phyloP scores from a whole-genome alignment of 2,797 vertebrate species.

The Peromyscus aztecus region DNA sequence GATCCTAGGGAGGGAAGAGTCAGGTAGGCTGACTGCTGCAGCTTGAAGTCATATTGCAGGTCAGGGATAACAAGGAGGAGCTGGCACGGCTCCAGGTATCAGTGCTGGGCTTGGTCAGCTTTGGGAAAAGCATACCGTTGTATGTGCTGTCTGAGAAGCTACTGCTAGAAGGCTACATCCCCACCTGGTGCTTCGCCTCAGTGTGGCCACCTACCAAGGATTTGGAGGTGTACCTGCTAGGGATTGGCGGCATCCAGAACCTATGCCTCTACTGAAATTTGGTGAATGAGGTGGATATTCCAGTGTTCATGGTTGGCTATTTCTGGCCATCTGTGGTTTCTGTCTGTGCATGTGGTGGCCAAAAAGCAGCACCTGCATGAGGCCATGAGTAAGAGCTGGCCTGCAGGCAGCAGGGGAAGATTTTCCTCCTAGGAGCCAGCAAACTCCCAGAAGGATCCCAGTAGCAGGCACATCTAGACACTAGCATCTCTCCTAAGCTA shows the following conservation, averaged over 20 bases:
- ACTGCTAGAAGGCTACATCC: neutral
- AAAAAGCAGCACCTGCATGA: conserved; percentile 89
- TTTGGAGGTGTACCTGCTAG: neutral
- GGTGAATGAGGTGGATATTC: neutral
- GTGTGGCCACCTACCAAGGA: neutral
- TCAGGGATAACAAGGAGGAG: neutral
- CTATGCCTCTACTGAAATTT: neutral
- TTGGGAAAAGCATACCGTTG: neutral
- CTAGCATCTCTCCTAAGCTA: conserved; percentile 88
- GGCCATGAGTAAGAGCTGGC: conserved; percentile 91
- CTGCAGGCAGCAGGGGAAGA: conserved; percentile 88
- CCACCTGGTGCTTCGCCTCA: neutral
- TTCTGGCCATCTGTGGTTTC: neutral
- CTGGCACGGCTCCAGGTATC: neutral
- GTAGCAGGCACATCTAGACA: conserved; percentile 89
- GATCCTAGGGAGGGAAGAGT: too few species aligned
- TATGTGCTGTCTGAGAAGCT: neutral
- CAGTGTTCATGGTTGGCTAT: neutral
- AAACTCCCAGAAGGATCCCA: conserved; percentile 88
- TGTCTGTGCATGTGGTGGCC: neutral
- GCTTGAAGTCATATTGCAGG: neutral
- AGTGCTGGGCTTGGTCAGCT: neutral
- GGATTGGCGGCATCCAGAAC: neutral
- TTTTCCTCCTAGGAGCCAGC: conserved; percentile 92
- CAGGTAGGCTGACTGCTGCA: neutral